phyloP scores from a whole-genome alignment of 1,140 invertebrate species.

The Heterodera schachtii region DNA sequence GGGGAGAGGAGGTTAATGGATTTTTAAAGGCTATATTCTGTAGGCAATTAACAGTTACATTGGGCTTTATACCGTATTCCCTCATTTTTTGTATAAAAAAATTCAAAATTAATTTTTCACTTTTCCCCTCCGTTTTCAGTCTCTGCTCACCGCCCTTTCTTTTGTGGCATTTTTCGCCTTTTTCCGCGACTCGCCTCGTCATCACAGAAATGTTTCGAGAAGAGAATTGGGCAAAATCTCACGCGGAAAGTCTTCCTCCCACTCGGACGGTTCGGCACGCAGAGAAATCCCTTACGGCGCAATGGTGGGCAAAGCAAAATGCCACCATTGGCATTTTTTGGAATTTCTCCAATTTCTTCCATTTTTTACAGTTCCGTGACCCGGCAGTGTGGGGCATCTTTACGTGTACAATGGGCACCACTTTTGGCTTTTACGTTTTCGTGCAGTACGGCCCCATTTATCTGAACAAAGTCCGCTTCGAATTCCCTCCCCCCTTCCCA shows the following conservation, averaged over 20 bases:
- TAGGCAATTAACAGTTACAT: too few species aligned
- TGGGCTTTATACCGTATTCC: conserved; percentile 1
- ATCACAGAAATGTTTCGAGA: conserved; percentile 40
- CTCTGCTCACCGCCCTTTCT: conserved; percentile 37
- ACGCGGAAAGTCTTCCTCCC: conserved; percentile 30
- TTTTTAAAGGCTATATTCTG: too few species aligned
- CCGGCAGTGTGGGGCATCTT: conserved; percentile 37
- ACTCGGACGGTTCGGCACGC: background rate
- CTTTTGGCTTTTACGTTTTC: conserved; percentile 50
- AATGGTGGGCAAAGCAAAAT: conserved; percentile 22
- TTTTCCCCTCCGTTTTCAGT: conserved; percentile 21
- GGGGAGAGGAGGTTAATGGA: too few species aligned
- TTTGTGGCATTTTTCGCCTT: conserved; percentile 47
- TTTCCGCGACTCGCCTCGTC: conserved; percentile 46
- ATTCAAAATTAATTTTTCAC: background rate
- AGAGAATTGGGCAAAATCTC: conserved; percentile 42
- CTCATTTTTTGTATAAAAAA: background rate
- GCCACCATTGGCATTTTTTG: background rate
- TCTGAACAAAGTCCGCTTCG: conserved; percentile 53
- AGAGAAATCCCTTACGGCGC: conserved; percentile 32
- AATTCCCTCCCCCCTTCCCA: background rate
- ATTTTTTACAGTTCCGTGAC: conserved; percentile 18
- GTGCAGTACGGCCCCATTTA: conserved; percentile 60
- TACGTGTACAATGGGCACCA: conserved; percentile 35
- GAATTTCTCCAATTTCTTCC: background rate